Base-by-base conservation (phyloP, 2,797 vertebrate species). In the Sebastes vulpes region DNA sequence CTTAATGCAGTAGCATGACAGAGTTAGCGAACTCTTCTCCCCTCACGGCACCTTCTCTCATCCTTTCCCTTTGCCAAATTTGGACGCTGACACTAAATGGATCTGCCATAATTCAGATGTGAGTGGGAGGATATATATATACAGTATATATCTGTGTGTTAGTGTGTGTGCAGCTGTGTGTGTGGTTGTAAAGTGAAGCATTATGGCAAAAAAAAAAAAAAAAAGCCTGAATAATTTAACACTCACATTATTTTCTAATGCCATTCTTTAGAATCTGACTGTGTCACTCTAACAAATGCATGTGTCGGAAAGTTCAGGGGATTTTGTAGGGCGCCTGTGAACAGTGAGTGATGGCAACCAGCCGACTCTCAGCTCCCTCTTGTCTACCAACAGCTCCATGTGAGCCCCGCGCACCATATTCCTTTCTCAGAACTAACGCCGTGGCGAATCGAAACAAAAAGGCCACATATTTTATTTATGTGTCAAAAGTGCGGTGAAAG, bases 31-130 rank as follows among this genome's bases (percentile, higher is more conserved):
- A 74, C 70, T 65, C 65, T 50, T 60, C 58, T 79, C 82, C 77
- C 79, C 80, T 77, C 85, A 59, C 65, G 20, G 76, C 77, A 81
- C 67, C 80, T 86, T 81, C 77, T 69, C 79, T 85, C 81, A 81
- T 75, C 79, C 63, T 73, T 80, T 83, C 83, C 83, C 78, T 86
- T 86, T 85, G 83, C 92, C 90, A 96, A 96, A 96, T 95, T 92
- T 95, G 93, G 96, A 92, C 90, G 88, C 94, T 94, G 95, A 95
- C 95, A 92, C 95, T 93, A 94, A 92, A 95, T 96, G 94, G 96
- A 95, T 93, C 89, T 92, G 95, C 94, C 94, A 96, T 95, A 94
- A 90, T 93, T 94, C 82, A 87, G 87, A 89, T 83, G 74, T 82
- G 77, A 93, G 93, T 93, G 85, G 92, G 94, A 94, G 93, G 94